A percentile compares a stretch with the other conserved stretches of the same genome.
These are phyloP conservation scores for Hydrochoerus hydrochaeris DNA, from an alignment of 2,113 vertebrate genomes.

Conservation along the genomic window DNA sequence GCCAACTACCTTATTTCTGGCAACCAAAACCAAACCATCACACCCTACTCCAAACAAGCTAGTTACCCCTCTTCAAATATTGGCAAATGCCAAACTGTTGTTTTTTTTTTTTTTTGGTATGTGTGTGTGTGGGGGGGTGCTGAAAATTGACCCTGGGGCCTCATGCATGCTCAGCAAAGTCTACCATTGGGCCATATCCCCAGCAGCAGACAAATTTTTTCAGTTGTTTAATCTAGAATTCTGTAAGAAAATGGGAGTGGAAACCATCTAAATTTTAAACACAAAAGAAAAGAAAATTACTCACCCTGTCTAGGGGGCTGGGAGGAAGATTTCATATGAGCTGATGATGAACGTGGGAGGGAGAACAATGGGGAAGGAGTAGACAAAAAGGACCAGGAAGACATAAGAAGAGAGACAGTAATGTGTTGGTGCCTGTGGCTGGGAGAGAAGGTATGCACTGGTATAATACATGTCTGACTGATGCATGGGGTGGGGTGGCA, in stretches of 20 bases:
- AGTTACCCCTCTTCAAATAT: neutral
- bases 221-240: constrained; percentile 33
- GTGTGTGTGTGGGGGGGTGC: neutral
- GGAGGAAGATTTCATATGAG: constrained; percentile 80
- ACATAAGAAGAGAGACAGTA: constrained; percentile 74
- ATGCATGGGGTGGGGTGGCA: neutral
- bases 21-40: neutral
- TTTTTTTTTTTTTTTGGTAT: neutral
- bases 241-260: constrained; percentile 26
- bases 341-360: constrained; percentile 65
- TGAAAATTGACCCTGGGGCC: neutral
- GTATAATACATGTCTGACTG: neutral
- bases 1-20: neutral
- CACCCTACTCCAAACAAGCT: neutral
- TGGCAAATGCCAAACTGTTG: neutral
- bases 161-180: neutral
- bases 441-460: constrained; percentile 43
- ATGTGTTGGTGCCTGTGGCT: constrained; percentile 31
- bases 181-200: neutral
- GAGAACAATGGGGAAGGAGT: constrained; percentile 57
- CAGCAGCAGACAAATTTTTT: neutral
- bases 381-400: constrained; percentile 51
- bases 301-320: constrained; percentile 80
- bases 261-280: constrained; percentile 49
- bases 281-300: constrained; percentile 78